These are phyloP conservation scores for Troides helena DNA, from an alignment of 2,888 invertebrate species.

Conservation along the genomic window DNA sequence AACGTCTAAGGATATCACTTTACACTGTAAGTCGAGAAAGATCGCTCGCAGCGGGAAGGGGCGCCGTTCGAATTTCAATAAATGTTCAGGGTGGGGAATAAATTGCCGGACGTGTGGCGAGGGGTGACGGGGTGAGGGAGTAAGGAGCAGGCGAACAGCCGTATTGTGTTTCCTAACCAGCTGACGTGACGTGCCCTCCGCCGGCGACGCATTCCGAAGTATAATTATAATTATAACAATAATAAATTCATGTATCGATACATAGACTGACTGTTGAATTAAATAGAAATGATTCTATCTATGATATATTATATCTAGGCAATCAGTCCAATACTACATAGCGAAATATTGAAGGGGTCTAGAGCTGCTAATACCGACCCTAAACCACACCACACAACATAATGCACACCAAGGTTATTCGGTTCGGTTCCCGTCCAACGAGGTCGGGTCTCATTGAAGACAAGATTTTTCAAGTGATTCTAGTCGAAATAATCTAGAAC, in stretches of 20 bases:
- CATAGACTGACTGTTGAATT: background rate
- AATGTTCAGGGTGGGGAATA: constrained; percentile 64
- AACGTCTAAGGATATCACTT: constrained; percentile 31
- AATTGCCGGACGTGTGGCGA: constrained; percentile 50
- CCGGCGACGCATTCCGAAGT: constrained; percentile 28
- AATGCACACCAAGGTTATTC: too few species aligned
- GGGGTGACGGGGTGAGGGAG: constrained; percentile 34
- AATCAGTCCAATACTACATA: too few species aligned
- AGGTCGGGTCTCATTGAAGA: too few species aligned
- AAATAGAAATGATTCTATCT: too few species aligned
- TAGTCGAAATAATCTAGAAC: too few species aligned
- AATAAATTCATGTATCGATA: constrained; percentile 30
- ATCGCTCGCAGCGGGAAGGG: constrained; percentile 35
- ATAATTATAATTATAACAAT: constrained; percentile 36
- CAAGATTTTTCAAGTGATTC: too few species aligned
- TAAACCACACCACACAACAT: too few species aligned
- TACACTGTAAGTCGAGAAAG: constrained; percentile 31
- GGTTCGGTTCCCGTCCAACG: too few species aligned
- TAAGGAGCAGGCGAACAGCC: background rate
- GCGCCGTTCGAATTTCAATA: constrained; percentile 64
- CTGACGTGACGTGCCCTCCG: constrained; percentile 35
- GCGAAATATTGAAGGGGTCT: too few species aligned
- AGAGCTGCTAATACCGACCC: too few species aligned
- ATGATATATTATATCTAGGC: too few species aligned
- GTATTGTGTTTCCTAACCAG: constrained; percentile 32